Evolutionary conservation across 1,140 invertebrate species (phyloP).

Genomic region (Tetragonula clypearis): DNA sequence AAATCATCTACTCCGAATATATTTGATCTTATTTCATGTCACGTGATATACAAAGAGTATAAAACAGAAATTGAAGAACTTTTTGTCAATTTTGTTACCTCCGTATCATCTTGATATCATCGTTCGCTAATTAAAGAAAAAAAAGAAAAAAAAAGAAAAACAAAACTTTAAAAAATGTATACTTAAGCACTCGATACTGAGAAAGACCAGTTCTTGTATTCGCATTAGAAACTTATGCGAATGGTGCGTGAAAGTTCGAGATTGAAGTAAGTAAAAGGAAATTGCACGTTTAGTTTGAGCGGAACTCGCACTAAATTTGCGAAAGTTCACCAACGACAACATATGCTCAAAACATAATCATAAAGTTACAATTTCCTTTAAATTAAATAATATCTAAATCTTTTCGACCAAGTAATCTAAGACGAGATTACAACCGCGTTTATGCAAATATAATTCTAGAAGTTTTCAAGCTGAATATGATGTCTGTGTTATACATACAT

Average conservation of each 20-base stretch:
- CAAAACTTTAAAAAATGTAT: background rate
- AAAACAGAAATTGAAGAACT: background rate
- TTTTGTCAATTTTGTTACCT: background rate
- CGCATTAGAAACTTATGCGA: background rate
- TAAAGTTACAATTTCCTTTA: slow-evolving; percentile 46
- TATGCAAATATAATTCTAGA: slow-evolving; percentile 44
- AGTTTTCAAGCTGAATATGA: slow-evolving; percentile 18
- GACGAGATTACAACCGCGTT: slow-evolving; percentile 26
- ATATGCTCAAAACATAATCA: slow-evolving; percentile 56
- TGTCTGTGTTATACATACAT: background rate
- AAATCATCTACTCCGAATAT: background rate
- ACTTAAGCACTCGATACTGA: background rate
- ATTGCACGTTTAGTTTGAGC: background rate
- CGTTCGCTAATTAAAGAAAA: background rate
- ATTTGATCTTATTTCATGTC: background rate
- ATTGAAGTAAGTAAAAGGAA: no score
- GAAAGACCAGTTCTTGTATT: background rate
- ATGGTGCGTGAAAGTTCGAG: background rate
- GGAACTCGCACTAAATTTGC: background rate
- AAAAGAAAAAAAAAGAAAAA: background rate
- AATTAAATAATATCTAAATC: slow-evolving; percentile 40
- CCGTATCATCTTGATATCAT: background rate
- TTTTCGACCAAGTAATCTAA: slow-evolving; percentile 62
- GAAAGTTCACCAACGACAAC: slow-evolving; percentile 1
- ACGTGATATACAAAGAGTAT: background rate